Evolutionary conservation across 2,797 vertebrate species (phyloP).

Genomic region (Scyliorhinus canicula): DNA sequence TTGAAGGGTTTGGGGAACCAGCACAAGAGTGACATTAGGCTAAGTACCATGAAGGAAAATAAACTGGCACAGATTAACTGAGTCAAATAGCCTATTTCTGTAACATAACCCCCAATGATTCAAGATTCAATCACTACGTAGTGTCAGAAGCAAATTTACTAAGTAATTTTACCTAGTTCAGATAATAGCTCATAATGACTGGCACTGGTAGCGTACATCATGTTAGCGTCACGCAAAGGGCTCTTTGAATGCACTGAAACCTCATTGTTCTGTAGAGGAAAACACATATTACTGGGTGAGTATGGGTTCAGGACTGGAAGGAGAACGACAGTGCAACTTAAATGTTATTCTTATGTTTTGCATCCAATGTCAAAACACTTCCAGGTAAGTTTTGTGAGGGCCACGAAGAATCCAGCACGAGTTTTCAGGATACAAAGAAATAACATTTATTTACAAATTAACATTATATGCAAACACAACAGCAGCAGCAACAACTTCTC

Average conservation of each 20-base stretch:
- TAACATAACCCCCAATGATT: background rate
- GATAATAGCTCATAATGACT: slow-evolving; percentile 88
- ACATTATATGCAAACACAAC: too few relatives aligned
- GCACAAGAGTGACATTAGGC: background rate
- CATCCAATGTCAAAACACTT: background rate
- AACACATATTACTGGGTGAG: background rate
- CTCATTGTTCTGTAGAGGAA: slow-evolving; percentile 65
- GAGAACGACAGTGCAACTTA: background rate
- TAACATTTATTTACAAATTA: too few relatives aligned
- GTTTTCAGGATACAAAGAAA: too few relatives aligned
- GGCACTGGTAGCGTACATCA: slow-evolving; percentile 65
- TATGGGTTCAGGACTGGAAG: background rate
- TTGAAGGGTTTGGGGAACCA: background rate
- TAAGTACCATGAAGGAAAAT: background rate
- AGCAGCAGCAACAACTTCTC: too few relatives aligned
- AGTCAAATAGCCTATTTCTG: background rate
- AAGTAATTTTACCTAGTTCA: slow-evolving; percentile 74
- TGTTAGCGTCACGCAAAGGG: slow-evolving; percentile 60
- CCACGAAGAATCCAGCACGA: too few relatives aligned
- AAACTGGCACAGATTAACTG: background rate
- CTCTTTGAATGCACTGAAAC: slow-evolving; percentile 60
- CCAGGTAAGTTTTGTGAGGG: background rate
- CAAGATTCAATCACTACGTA: background rate
- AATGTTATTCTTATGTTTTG: background rate
- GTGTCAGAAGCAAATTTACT: background rate